Evolutionary conservation across 1,140 invertebrate genomes (phyloP).

Genomic region (Brachionus manjavacas): DNA sequence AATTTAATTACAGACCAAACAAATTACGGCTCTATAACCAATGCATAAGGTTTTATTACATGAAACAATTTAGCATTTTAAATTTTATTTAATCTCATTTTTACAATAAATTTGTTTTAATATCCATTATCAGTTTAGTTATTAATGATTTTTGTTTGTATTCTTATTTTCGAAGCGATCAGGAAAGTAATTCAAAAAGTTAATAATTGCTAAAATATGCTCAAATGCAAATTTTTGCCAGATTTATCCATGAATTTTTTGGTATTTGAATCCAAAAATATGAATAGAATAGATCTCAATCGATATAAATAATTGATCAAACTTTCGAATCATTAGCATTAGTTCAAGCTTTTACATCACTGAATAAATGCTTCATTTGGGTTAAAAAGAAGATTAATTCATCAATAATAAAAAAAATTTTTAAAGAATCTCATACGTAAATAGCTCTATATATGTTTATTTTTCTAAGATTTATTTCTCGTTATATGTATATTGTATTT

Average conservation of each 20-base stretch:
- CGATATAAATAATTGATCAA: neutral
- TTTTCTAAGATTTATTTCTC: neutral
- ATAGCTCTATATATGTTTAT: neutral
- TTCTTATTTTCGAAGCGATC: neutral
- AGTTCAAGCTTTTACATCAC: neutral
- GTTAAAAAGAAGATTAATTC: neutral
- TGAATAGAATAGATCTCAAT: neutral
- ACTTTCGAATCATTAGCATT: neutral
- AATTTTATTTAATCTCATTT: neutral
- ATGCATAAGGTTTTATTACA: neutral
- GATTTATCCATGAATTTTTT: neutral
- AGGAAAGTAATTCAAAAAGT: neutral
- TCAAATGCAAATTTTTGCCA: neutral
- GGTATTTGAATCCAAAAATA: neutral
- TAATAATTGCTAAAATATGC: neutral
- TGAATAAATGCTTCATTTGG: neutral
- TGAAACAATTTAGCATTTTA: neutral
- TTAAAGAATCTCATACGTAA: neutral
- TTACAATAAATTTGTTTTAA: neutral
- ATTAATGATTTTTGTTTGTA: neutral
- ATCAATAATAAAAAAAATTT: neutral
- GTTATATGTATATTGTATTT: too few relatives aligned
- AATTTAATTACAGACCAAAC: neutral
- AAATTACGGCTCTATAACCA: neutral
- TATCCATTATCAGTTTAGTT: neutral